Evolutionary conservation across 2,888 invertebrate species (phyloP).

Genomic region (Tachina lurida): DNA sequence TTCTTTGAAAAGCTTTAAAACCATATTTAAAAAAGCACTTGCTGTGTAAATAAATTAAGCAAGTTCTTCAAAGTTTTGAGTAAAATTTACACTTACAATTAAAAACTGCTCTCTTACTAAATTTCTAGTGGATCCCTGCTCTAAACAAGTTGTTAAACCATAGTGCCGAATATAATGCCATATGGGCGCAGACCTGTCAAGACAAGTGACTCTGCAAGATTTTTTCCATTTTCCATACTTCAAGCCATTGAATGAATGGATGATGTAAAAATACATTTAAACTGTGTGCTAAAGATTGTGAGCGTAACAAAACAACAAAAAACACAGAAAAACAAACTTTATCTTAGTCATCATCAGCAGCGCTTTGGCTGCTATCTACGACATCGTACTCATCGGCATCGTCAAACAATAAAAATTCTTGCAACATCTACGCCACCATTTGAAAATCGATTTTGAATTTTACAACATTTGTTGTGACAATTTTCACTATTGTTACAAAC

Average conservation of each 20-base stretch:
- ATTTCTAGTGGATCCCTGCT: neutral
- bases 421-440: constrained; percentile 68
- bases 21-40: no score
- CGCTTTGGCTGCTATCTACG: neutral
- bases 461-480: constrained; percentile 68
- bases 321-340: constrained; percentile 34
- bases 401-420: constrained; percentile 59
- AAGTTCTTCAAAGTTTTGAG: no score
- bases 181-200: constrained; percentile 9
- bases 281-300: constrained; percentile 25
- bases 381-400: constrained; percentile 35
- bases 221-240: constrained; percentile 37
- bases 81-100: no score
- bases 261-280: constrained; percentile 48
- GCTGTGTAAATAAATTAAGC: no score
- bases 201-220: constrained; percentile 44
- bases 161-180: neutral
- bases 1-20: no score
- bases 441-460: constrained; percentile 70
- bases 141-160: no score
- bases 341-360: constrained; percentile 32
- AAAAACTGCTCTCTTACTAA: no score
- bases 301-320: neutral
- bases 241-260: constrained; percentile 32
- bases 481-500: constrained; percentile 58